These are phyloP conservation scores for Nomada lathburiana DNA, from an alignment of 2,888 invertebrate species.

Conservation along the genomic window DNA sequence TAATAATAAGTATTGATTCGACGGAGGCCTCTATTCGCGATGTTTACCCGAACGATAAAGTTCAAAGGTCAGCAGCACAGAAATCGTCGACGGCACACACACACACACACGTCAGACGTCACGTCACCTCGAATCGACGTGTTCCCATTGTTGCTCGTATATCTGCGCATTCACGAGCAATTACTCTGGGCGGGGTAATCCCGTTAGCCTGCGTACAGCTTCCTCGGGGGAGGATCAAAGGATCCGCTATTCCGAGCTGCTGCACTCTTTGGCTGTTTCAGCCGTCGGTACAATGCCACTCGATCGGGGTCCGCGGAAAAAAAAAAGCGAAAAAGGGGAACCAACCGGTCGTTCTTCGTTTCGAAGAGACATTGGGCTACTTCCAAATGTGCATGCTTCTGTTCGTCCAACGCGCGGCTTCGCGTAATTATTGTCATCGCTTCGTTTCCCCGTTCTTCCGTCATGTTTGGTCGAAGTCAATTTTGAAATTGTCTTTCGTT, in stretches of 20 bases:
- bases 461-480: background rate
- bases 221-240: slow-evolving; percentile 82
- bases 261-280: slow-evolving; percentile 74
- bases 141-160: slow-evolving; percentile 76
- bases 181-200: slow-evolving; percentile 84
- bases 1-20: background rate
- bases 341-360: slow-evolving; percentile 33
- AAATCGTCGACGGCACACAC: slow-evolving; percentile 27
- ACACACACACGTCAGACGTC: slow-evolving; percentile 41
- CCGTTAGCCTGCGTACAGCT: slow-evolving; percentile 77
- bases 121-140: slow-evolving; percentile 63
- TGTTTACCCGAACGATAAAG: background rate
- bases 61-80: slow-evolving; percentile 41
- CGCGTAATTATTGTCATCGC: slow-evolving; percentile 20
- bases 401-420: slow-evolving; percentile 16
- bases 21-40: background rate
- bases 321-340: slow-evolving; percentile 25
- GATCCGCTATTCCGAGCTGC: slow-evolving; percentile 77
- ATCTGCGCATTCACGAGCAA: slow-evolving; percentile 83
- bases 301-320: slow-evolving; percentile 24
- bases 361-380: slow-evolving; percentile 55
- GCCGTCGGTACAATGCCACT: slow-evolving; percentile 71
- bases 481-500: too few relatives aligned
- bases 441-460: background rate
- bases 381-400: slow-evolving; percentile 37